Conservation (phyloP, 2,113 vertebrate genomes). For the Leiothrix lutea region DNA sequence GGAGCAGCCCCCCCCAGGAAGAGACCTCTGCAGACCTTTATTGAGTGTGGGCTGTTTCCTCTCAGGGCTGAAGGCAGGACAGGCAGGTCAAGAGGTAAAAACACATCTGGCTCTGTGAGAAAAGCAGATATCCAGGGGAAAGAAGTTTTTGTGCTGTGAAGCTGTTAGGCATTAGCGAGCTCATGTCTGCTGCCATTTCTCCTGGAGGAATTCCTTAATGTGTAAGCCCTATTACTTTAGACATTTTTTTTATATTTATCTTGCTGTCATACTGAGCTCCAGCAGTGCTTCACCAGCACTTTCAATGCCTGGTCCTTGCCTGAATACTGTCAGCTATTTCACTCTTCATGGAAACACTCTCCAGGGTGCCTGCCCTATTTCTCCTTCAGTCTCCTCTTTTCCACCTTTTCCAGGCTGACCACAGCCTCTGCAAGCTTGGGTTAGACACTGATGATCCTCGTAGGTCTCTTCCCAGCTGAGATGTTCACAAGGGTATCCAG, state of each 20-base stretch:
- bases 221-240: not conserved
- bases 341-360: not conserved
- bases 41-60: not conserved
- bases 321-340: not conserved
- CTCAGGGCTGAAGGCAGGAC: not conserved
- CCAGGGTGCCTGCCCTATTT: not conserved
- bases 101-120: not conserved
- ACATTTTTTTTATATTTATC: not conserved
- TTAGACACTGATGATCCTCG: not conserved
- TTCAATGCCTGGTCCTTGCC: rapidly evolving
- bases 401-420: not conserved
- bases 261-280: not conserved
- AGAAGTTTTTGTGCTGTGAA: not conserved
- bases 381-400: not conserved
- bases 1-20: too few relatives aligned
- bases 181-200: not conserved
- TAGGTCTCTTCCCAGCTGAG: not conserved
- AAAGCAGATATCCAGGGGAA: not conserved
- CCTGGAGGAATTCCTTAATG: not conserved
- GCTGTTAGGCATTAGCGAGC: not conserved
- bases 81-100: not conserved
- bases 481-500: not conserved
- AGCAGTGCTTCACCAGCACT: not conserved
- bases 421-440: not conserved
- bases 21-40: too few relatives aligned